Evolutionary conservation across 2,888 invertebrate species (phyloP), one percentile per base, ranked within the genome.

Genomic region (Clistopyga incitator): DNA sequence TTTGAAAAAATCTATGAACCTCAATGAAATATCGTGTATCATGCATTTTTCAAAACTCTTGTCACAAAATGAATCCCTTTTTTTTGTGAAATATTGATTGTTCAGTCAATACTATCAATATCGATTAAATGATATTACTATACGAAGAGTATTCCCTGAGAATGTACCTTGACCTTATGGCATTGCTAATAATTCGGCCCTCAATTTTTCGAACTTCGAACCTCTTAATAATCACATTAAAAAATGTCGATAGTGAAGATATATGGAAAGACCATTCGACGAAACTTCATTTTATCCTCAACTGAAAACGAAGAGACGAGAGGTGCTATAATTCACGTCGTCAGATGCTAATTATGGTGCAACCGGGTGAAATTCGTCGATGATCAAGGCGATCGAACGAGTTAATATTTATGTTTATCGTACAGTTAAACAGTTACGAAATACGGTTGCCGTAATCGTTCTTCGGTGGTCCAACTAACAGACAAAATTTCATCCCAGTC

Each of bases 381-480:
- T 52, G 52, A 38, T 54, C 34, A 20, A 20, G 38, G 20, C 18
- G 52, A 34, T 54, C 54, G 34, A 15, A 70, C 54, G 38, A 54
- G 11, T 54, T 70, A 54, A 38, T 38, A 38, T 54, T 70, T 38
- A 70, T 70, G 38, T 54, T 38, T 70, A 70, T 54, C 13, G 52
- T 70, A 29, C 20, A 20, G 38, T 3, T 20, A 23, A 10, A 15
- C 20, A 52, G 38, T 70, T 70, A 70, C 54, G 70, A 70, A 70
- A 70, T 10, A 15, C 18, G 1, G 50, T 34, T 18, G 52, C 11
- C 52, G 52, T 8, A 50, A 34, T 52, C 6, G 18, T 52, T 34
- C 8, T 10, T n/a, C 6, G 34, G 34, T 34, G 34, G 34, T 34
- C 34, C 4, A 4, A 34, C 34, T 34, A 8, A 34, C 34, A 34